Evolutionary conservation across 2,888 invertebrate genomes (phyloP), one percentile per base, ranked within the genome.

Genomic region (Papilio protenor): DNA sequence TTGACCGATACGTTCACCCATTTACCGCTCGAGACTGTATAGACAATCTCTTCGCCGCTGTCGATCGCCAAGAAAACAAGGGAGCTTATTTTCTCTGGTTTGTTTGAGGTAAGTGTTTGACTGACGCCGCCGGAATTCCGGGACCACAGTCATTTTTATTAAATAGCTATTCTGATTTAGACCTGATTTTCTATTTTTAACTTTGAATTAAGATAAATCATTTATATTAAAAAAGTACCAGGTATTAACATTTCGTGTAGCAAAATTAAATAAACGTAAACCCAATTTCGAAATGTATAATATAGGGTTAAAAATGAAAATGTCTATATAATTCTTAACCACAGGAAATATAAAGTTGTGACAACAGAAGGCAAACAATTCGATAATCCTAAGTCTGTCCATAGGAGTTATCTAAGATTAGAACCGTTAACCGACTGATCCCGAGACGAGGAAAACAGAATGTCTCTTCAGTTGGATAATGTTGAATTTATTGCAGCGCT

Each of bases 401-500:
- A 92, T 91, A 92, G 88, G 87, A 91, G 90, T 90, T 90, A 90
- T 85, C 90, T 88, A 90, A 91, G 94, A 94, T 94, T 94, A 94
- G 90, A 91, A 90, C 90, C 90, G 91, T 91, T 93, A 94, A 94
- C 93, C 93, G 91, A 94, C 93, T 92, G 93, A 93, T 94, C 92
- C 91, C 92, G 88, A 89, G 83, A 87, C 88, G 90, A 91, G 92
- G 92, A 92, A 93, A 94, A 92, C 93, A 92, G 92, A 93, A 93
- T 92, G 93, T 92, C 92, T 92, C 90, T 90, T 87, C 90, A 92
- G 89, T 92, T 91, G 92, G 93, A 93, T 93, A 93, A 93, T 93
- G 93, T 91, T 90, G 92, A 94, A 94, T 94, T 94, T 94, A 94
- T 94, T 92, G 92, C 92, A 92, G 92, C 88, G 94, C 93, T 94